These are phyloP conservation scores for Melanotaenia maccullochi DNA, from an alignment of 2,797 vertebrate genomes.

Conservation along the genomic window DNA sequence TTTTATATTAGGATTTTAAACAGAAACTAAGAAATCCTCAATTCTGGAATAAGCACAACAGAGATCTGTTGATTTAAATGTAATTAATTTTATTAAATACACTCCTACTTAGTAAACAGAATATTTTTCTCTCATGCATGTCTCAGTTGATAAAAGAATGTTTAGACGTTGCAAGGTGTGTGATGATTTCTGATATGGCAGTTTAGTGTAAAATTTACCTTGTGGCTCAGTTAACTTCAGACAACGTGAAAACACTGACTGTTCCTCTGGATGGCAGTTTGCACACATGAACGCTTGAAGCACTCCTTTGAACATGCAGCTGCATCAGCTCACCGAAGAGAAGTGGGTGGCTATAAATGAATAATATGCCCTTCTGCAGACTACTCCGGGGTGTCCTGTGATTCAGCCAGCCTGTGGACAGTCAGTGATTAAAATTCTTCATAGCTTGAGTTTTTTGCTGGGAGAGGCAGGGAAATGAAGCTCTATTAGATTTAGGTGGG, in stretches of 20 bases:
- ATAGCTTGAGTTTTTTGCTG: background rate
- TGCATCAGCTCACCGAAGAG: slow-evolving; percentile 35
- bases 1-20: no score
- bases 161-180: background rate
- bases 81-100: background rate
- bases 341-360: slow-evolving; percentile 49
- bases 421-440: slow-evolving; percentile 29
- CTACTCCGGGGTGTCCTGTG: slow-evolving; percentile 33
- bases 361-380: slow-evolving; percentile 28
- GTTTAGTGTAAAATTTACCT: background rate
- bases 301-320: slow-evolving; percentile 23
- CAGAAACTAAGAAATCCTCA: no score
- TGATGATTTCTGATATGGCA: background rate
- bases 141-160: background rate
- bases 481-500: slow-evolving; percentile 28
- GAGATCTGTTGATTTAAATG: background rate
- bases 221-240: background rate
- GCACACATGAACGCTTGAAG: slow-evolving; percentile 39
- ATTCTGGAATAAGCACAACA: no score
- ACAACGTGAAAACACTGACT: slow-evolving; percentile 6
- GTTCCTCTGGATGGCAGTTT: slow-evolving; percentile 13
- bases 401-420: slow-evolving; percentile 29
- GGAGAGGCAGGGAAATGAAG: background rate
- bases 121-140: background rate
- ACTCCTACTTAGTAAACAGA: background rate